phyloP scores from a whole-genome alignment of 1,140 invertebrate genomes.

The Pentalonia nigronervosa region DNA sequence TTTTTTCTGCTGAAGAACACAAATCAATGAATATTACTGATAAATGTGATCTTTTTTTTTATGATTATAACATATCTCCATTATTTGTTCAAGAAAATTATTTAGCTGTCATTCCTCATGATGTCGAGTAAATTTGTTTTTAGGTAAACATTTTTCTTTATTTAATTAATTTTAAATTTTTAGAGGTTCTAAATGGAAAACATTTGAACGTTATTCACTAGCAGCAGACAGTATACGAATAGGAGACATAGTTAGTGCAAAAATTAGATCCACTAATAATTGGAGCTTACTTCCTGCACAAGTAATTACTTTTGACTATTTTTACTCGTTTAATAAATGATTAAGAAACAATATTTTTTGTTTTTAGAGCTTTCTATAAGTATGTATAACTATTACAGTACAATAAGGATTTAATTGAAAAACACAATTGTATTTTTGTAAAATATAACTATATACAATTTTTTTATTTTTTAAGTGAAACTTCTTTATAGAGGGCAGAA shows the following conservation, averaged over 20 bases:
- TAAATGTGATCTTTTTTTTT: conserved; percentile 93
- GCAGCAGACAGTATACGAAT: conserved; percentile 84
- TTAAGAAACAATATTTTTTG: neutral
- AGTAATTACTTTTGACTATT: conserved; percentile 64
- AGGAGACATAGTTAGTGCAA: conserved; percentile 85
- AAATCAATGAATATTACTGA: conserved; percentile 83
- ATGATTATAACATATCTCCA: conserved; percentile 93
- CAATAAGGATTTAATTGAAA: neutral
- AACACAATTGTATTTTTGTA: neutral
- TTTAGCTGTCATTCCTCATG: conserved; percentile 72
- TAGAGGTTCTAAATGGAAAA: conserved; percentile 68
- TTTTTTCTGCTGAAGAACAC: conserved; percentile 86
- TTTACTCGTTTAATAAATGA: neutral
- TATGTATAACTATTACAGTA: no score
- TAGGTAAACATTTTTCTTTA: conserved; percentile 62
- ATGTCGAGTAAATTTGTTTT: conserved; percentile 54
- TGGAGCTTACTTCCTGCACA: conserved; percentile 93
- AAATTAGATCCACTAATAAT: conserved; percentile 78
- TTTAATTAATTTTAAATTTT: conserved; percentile 59
- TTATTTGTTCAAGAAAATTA: conserved; percentile 99
- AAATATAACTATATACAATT: neutral
- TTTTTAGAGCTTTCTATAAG: no score
- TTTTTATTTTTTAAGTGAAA: no score
- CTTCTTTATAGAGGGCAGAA: no score
- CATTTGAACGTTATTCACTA: conserved; percentile 75